Base-by-base conservation (phyloP, 2,888 invertebrate species). In the Hedychridium roseum region DNA sequence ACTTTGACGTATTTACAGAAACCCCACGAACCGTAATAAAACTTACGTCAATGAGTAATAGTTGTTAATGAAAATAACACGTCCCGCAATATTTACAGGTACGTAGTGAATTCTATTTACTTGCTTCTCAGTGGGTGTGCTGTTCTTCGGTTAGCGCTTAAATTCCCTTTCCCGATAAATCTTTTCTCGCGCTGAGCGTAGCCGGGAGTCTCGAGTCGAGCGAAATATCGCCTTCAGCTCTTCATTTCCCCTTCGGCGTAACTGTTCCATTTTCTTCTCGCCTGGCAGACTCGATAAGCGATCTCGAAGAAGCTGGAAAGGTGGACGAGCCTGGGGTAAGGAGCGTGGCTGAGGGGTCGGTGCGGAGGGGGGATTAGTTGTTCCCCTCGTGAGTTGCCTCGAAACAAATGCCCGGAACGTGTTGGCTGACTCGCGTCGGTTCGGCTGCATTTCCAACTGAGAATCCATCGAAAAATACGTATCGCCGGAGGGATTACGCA, bases 391-490 rank as follows among this genome's bases (percentile, higher is more conserved):
- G 27, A 27, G 12, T n/a, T 27, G 27, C 44, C 41, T 42, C 38
- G 30, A 47, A 54, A 56, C 54, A 54, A 56, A 56, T 54, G 50
- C 46, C 20, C n/a, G 28, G 35, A 32, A 54, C 56, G 56, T 54
- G 54, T 54, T 47, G 41, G 37, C 23, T 31, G 20, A n/a, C 37
- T 7, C 28, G 11, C 7, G 37, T 14, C 11, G n/a, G 32, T 41
- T 30, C 46, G 46, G 41, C 36, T 38, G 39, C 26, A 45, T 55
- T 55, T 51, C 49, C 46, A 43, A 35, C 20, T 27, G 32, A 30
- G 42, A 49, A 57, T 48, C 46, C 52, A 55, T 52, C 45, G 32
- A 52, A 47, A 55, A 57, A 55, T 55, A 57, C 49, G 46, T 52
- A 57, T 49, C 46, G 42, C 35, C 18, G 2, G 16, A 3, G 5